Conservation (phyloP, 2,888 invertebrate genomes). For the Perdita meconis region DNA sequence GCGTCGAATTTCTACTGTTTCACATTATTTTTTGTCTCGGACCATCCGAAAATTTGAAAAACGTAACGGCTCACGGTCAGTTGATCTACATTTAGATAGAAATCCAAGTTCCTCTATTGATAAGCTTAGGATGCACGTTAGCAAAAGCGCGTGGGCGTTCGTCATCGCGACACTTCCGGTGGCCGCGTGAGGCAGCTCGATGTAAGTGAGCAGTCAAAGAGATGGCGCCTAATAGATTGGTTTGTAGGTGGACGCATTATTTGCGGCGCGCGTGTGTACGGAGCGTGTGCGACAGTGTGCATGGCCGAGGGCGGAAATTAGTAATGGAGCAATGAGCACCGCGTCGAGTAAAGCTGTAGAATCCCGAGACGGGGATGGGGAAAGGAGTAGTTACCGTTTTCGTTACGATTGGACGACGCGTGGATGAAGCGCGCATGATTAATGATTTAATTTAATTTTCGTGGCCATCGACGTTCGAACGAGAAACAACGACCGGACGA, state of each 20-base stretch:
- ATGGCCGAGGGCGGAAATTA: conserved; percentile 81
- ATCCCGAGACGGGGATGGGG: conserved; percentile 44
- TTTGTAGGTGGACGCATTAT: conserved; percentile 84
- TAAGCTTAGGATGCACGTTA: conserved; percentile 51
- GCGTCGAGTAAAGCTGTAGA: conserved; percentile 75
- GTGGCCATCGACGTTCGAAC: too few relatives aligned
- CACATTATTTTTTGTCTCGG: neutral
- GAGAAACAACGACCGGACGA: neutral
- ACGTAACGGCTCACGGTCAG: neutral
- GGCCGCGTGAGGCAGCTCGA: conserved; percentile 70
- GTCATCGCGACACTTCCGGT: conserved; percentile 79
- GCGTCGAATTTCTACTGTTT: too few relatives aligned
- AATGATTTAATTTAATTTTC: neutral
- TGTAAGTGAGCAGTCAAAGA: conserved; percentile 84
- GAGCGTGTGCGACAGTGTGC: conserved; percentile 48
- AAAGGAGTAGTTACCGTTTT: conserved; percentile 57
- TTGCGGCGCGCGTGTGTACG: conserved; percentile 65
- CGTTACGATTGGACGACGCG: conserved; percentile 61
- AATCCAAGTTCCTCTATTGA: conserved; percentile 36
- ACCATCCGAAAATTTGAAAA: neutral
- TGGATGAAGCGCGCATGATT: conserved; percentile 33
- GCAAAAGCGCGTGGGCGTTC: conserved; percentile 76
- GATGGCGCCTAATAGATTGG: conserved; percentile 84
- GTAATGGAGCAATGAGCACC: conserved; percentile 82
- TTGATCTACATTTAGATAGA: neutral